Base-by-base conservation (phyloP, 2,888 invertebrate species). In the Pammene fasciana region DNA sequence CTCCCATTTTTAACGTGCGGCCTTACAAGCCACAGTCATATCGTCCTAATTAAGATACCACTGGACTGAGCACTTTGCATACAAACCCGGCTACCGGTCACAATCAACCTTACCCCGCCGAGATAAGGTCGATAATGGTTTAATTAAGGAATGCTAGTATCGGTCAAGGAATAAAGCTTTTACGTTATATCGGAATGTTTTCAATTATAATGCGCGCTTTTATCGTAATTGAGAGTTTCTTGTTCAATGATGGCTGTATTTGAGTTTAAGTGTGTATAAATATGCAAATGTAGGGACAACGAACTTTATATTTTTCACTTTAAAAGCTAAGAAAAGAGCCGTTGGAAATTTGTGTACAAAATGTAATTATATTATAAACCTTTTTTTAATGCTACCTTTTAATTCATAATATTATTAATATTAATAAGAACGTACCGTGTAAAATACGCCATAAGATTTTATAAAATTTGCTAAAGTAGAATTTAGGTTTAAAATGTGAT, bases 31-130 rank as follows among this genome's bases (percentile, higher is more conserved):
- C 26, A 55, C 26, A 60, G 46, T 43, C 79, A 79, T 82, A 83
- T 82, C 80, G 75, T 73, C 73, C 80, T 83, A 83, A 84, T 84
- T 84, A 84, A 84, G 84, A 83, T 83, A 82, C 79, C 76, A 68
- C 50, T 74, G 72, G 72, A 76, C 75, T 70, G 77, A 80, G 79
- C 79, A 79, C 71, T 72, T 72, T 73, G 68, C 71, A 72, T 76
- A 73, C 66, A 65, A 66, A 48, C 16, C 62, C 56, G 26, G 38
- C 41, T 61, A 18, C 56, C 43, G 60, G 60, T 61, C 66, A 52
- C 68, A 61, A 66, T 65, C 65, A 9, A 71, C 72, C 72, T 81
- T 76, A 74, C 34, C n/a, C 2, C 1, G 56, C 59, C n/a, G 7
- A 13, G 55, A 74, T 77, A 77, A 55, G 71, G 74, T 72, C 72